Percentiles rank a stretch among this genome's conserved stretches.
Conservation (phyloP, 2,888 invertebrate genomes). For the Pediacus dermestoides region DNA sequence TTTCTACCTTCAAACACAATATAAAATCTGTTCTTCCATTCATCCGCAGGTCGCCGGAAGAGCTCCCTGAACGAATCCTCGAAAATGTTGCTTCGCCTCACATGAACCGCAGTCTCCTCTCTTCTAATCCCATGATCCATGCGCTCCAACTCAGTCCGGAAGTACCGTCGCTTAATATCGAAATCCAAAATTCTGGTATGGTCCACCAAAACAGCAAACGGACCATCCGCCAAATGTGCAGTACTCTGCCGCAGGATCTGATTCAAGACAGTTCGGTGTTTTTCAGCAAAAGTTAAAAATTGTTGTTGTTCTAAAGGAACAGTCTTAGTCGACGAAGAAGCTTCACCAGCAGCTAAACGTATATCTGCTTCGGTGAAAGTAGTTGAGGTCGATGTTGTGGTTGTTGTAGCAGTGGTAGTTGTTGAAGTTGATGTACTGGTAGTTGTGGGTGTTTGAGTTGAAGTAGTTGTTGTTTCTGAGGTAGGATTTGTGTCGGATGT, state of each 20-base stretch:
- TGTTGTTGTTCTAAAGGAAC: constrained; percentile 61
- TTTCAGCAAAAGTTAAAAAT: constrained; percentile 82
- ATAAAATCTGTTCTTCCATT: constrained; percentile 90
- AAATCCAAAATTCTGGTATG: constrained; percentile 85
- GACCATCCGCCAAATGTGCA: constrained; percentile 77
- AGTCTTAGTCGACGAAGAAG: constrained; percentile 10
- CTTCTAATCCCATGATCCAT: constrained; percentile 74
- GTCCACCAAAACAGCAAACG: constrained; percentile 82
- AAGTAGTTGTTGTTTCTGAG: constrained; percentile 10
- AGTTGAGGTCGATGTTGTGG: constrained; percentile 7
- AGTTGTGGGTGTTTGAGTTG: constrained; percentile 10
- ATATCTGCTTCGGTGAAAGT: too few relatives aligned
- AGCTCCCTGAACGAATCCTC: constrained; percentile 87
- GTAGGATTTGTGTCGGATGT: constrained; percentile 8
- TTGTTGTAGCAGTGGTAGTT: constrained; percentile 9
- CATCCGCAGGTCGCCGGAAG: constrained; percentile 75
- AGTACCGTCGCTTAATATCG: constrained; percentile 83
- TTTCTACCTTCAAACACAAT: constrained; percentile 84
- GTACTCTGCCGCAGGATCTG: constrained; percentile 81
- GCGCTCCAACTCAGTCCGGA: constrained; percentile 80
- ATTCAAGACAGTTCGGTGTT: constrained; percentile 82
- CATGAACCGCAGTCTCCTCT: constrained; percentile 84
- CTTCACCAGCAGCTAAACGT: too few relatives aligned
- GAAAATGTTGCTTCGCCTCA: constrained; percentile 78
- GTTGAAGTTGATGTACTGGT: constrained; percentile 3